Evolutionary conservation across 37 sponge, comb jelly and placozoan genomes (phyloP).

Genomic region (Diacarnus erythraeanus): DNA sequence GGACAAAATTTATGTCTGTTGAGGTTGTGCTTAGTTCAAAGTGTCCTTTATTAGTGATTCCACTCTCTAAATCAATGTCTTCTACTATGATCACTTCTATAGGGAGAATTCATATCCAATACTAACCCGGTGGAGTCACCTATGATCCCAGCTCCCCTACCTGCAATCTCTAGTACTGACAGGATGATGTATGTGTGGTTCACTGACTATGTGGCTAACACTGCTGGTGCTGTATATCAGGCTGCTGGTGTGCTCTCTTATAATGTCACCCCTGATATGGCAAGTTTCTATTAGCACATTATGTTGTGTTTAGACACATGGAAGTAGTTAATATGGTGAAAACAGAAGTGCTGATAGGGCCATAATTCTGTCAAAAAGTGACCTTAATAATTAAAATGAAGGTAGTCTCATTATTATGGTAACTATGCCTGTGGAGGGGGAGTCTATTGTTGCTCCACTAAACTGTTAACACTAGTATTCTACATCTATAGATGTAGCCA

Average conservation of each 20-base stretch:
- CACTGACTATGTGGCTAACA: constrained; percentile 81
- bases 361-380: too few species aligned
- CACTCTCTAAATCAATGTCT: not conserved
- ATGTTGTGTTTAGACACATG: too few species aligned
- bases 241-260: constrained; percentile 62
- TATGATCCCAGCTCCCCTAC: constrained; percentile 68
- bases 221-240: constrained; percentile 85
- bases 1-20: not conserved
- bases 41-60: not conserved
- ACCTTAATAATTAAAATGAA: too few species aligned
- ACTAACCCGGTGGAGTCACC: constrained; percentile 74
- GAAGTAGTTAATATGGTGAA: too few species aligned
- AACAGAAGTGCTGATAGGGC: too few species aligned
- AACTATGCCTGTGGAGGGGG: too few species aligned
- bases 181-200: constrained; percentile 90
- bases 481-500: too few species aligned
- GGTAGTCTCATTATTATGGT: too few species aligned
- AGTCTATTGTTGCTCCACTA: too few species aligned
- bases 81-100: not conserved
- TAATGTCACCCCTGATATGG: constrained; percentile 49
- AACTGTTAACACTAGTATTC: too few species aligned
- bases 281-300: too few species aligned
- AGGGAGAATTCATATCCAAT: constrained; percentile 80
- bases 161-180: constrained; percentile 34
- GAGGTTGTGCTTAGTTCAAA: not conserved